Base-by-base conservation (phyloP, 2,797 vertebrate genomes). In the Enteromius treurensis region DNA sequence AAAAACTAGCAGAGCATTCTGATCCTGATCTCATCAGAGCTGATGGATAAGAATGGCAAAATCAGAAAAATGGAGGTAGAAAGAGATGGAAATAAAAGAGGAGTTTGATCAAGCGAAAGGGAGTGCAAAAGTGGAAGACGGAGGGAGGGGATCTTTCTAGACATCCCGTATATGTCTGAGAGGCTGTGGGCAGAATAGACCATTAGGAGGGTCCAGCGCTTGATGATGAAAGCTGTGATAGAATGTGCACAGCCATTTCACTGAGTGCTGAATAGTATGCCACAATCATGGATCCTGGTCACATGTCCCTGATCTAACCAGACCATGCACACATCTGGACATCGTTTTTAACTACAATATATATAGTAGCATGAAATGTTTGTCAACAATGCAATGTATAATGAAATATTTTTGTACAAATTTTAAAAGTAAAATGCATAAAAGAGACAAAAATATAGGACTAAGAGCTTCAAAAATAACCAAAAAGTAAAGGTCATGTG, bases 21-120 rank as follows among this genome's bases (percentile, higher is more conserved):
- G 51, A 55, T 23, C 40, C 67, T 82, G 81, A 84, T 80, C 79
- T 80, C 47, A 80, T 78, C 82, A 74, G 60, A 42, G 79, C 45
- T 83, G 85, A 88, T 81, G 78, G 83, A 88, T 86, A 40, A 40
- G 60, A 79, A 85, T 74, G 79, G 74, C 76, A 68, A 79, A 83
- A 84, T 74, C 69, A 69, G 37, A 69, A 42, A 79, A 83, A 77
- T 8, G 34, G 71, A 65, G 62, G 29, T 23, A 76, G 74, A 81
- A 47, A 65, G 34, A 68, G 77, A 78, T 6, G 64, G 53, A 74
- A 78, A 78, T 40, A 77, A 77, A 68, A 75, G 77, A 47, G 53
- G 58, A 73, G 74, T 69, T 76, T 82, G 71, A 83, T 79, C 58
- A 53, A 75, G 65, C 79, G 78, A 69, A 49, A 80, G 47, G 26